Conservation (phyloP, 1,140 invertebrate genomes). For the Drosophila albomicans region DNA sequence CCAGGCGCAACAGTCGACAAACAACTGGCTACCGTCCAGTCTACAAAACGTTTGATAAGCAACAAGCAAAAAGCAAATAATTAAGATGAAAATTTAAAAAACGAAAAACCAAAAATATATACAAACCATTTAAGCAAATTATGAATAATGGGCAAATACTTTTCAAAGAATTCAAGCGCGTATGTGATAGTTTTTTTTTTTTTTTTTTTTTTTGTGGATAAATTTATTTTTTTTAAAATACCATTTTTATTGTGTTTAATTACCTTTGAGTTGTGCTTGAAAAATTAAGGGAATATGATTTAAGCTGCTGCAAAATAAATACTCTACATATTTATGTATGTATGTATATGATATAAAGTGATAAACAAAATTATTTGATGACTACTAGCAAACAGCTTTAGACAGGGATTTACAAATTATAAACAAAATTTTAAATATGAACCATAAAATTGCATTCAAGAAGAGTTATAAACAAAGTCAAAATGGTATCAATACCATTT, state of each 20-base stretch:
- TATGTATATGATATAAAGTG: constrained; percentile 58
- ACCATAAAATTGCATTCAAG: constrained; percentile 34
- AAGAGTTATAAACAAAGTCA: constrained; percentile 41
- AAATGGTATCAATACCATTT: constrained; percentile 43
- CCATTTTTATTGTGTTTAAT: constrained; percentile 2
- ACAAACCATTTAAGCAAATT: constrained; percentile 40
- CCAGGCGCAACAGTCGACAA: constrained; percentile 62
- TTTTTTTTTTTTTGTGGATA: constrained; percentile 1
- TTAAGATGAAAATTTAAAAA: constrained; percentile 30
- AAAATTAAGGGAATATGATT: constrained; percentile 15
- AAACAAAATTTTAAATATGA: constrained; percentile 45
- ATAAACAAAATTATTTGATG: constrained; percentile 48
- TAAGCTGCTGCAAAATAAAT: constrained; percentile 24
- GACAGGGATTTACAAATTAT: constrained; percentile 63
- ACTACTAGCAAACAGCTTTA: constrained; percentile 55
- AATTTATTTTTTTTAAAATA: neutral
- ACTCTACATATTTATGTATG: constrained; percentile 52
- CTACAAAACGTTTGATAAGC: constrained; percentile 75
- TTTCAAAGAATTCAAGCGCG: constrained; percentile 43
- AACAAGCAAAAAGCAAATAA: constrained; percentile 44
- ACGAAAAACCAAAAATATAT: constrained; percentile 21
- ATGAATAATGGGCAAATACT: constrained; percentile 36
- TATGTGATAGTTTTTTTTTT: constrained; percentile 47
- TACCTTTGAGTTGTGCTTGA: constrained; percentile 32
- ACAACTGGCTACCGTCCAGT: constrained; percentile 80